Conservation (phyloP, 2,888 invertebrate genomes). For the Melieria crassipennis region DNA sequence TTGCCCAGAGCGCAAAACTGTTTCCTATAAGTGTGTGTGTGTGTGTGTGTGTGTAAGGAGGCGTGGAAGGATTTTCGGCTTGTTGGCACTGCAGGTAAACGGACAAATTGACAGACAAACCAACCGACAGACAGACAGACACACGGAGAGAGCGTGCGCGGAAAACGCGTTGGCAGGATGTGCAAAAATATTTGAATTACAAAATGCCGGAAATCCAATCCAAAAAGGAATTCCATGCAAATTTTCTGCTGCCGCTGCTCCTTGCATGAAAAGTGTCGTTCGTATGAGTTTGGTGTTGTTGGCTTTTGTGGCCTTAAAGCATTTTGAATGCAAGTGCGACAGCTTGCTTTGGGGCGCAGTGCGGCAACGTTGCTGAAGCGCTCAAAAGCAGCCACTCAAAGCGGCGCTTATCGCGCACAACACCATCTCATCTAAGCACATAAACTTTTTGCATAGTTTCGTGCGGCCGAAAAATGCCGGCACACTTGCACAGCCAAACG, state of each 20-base stretch:
- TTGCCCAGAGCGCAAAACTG: too few relatives aligned
- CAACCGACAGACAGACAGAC: too few relatives aligned
- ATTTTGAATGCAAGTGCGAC: neutral
- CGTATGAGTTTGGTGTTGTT: conserved; percentile 12
- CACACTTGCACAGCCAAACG: too few relatives aligned
- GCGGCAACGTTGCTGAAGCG: neutral
- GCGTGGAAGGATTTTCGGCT: too few relatives aligned
- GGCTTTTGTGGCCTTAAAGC: conserved; percentile 3
- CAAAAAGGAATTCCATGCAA: neutral
- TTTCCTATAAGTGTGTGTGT: too few relatives aligned
- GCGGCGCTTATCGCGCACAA: conserved; percentile 8
- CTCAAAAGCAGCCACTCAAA: conserved; percentile 3
- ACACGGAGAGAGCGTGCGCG: too few relatives aligned
- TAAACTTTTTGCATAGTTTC: too few relatives aligned
- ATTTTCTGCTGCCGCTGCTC: neutral
- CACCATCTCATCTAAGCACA: conserved; percentile 4
- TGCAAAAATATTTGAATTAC: conserved; percentile 3
- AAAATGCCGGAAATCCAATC: conserved; percentile 9
- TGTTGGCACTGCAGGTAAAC: too few relatives aligned
- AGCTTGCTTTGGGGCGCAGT: conserved; percentile 17
- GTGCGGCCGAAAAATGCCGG: too few relatives aligned
- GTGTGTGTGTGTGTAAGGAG: too few relatives aligned
- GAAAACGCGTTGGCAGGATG: too few relatives aligned
- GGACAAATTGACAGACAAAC: too few relatives aligned
- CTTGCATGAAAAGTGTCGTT: conserved; percentile 23